Evolutionary conservation across 2,797 vertebrate genomes (phyloP), one percentile per base, ranked within the genome.

Genomic region (Kryptolebias ocellatus): DNA sequence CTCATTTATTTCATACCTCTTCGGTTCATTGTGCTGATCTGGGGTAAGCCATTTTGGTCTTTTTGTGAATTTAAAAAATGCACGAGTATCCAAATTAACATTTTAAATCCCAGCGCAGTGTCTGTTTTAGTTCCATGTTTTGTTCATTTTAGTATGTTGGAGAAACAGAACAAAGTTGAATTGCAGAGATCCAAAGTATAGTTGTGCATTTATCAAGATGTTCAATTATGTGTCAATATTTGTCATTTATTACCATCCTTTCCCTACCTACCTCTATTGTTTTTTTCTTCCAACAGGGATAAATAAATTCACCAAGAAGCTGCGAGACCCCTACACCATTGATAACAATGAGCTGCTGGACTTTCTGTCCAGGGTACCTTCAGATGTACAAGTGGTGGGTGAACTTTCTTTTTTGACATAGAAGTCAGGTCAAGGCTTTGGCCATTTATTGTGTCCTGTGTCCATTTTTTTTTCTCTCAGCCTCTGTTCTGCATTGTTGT

Each of bases 221-320:
- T 62, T 39, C 4, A 20, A 20, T 3, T 37, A 46, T 59, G 12
- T 56, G 34, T 56, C 11, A 37, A 6, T 56, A 12, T 56, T 6
- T 29, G 27, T 5, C 11, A 3, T 16, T 29, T 64, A 12, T 65
- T 60, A 17, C 27, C 18, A 37, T 27, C 47, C 58, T 31, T 31
- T 64, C 18, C 31, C 42, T 4, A n/a, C 18, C 28, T 74, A 17
- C 4, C 18, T 29, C 28, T 2, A 18, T 63, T 64, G 16, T 28
- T 70, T 64, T 67, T 76, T 39, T 70, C 46, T 76, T 61, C 55
- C 73, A 65, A 7, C 88, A 99, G 97, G 97, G 62, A 96, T 99
- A 81, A 98, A 98, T 92, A 99, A 98, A 94, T 99, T 99, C 92
- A 99, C 97, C 77, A 99, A 98, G 93, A 99, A 99, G 90, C 95